Evolutionary conservation across 2,888 invertebrate species (phyloP).

Genomic region (Drosophila emarginata): DNA sequence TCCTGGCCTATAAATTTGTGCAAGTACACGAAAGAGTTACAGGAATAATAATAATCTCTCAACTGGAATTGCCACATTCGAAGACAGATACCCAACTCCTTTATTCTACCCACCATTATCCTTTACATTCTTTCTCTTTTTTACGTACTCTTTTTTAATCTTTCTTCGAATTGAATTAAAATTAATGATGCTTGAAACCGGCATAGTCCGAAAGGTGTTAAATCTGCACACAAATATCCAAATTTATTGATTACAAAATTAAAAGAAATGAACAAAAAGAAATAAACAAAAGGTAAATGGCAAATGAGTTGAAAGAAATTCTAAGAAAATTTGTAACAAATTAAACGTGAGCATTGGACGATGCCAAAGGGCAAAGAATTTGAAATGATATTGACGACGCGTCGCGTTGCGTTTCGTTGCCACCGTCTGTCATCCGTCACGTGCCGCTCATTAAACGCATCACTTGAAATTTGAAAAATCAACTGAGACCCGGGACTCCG

Average conservation of each 20-base stretch:
- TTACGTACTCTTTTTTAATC: slow-evolving; percentile 18
- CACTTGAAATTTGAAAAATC: slow-evolving; percentile 72
- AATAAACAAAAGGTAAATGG: slow-evolving; percentile 1
- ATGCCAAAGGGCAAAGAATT: slow-evolving; percentile 19
- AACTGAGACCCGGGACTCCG: slow-evolving; percentile 24
- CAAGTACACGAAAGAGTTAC: slow-evolving; percentile 46
- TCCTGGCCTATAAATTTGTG: slow-evolving; percentile 53
- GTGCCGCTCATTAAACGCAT: slow-evolving; percentile 80
- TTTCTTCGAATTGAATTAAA: slow-evolving; percentile 39
- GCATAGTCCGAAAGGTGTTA: slow-evolving; percentile 37
- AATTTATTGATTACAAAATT: slow-evolving; percentile 46
- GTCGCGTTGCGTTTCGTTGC: not conserved
- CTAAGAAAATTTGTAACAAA: slow-evolving; percentile 32
- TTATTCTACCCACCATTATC: not conserved
- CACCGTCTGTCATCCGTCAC: slow-evolving; percentile 57
- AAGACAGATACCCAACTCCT: not conserved
- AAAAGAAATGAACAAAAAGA: slow-evolving; percentile 15
- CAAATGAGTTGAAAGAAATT: slow-evolving; percentile 1
- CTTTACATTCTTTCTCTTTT: not conserved
- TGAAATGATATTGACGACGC: slow-evolving; percentile 27
- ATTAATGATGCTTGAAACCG: slow-evolving; percentile 39
- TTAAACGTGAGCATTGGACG: slow-evolving; percentile 33
- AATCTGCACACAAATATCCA: slow-evolving; percentile 35
- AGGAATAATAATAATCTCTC: slow-evolving; percentile 31
- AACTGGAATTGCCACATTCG: not conserved